Percentiles rank a stretch among this genome's conserved stretches.
These are phyloP conservation scores for Euglossa dilemma DNA, from an alignment of 1,140 invertebrate species.

Conservation along the genomic window DNA sequence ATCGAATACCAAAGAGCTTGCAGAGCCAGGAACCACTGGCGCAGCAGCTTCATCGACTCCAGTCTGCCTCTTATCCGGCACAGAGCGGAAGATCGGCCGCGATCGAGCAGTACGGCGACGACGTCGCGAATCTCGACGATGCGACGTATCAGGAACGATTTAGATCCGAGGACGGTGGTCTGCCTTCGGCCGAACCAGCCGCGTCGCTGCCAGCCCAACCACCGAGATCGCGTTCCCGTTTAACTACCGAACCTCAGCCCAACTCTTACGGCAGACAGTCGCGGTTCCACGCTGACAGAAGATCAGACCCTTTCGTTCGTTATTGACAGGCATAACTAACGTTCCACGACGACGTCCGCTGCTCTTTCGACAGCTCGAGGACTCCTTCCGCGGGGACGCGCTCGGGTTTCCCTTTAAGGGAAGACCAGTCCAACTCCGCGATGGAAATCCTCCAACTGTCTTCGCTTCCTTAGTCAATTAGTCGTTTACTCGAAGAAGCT, in stretches of 20 bases:
- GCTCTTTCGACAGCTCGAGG: not conserved
- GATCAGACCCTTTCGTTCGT: constrained; percentile 69
- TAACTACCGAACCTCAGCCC: constrained; percentile 43
- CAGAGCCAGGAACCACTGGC: constrained; percentile 60
- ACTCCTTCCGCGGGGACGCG: not conserved
- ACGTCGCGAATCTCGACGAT: constrained; percentile 24
- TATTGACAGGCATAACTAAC: constrained; percentile 26
- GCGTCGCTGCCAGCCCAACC: not conserved
- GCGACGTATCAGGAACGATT: constrained; percentile 37
- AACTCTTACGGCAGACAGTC: constrained; percentile 70
- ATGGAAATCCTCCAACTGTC: constrained; percentile 6
- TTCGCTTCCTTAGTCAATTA: not conserved
- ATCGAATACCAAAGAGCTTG: constrained; percentile 71
- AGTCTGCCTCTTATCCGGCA: constrained; percentile 44
- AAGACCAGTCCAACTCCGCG: not conserved
- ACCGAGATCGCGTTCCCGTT: constrained; percentile 9
- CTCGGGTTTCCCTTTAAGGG: not conserved
- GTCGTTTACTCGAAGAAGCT: not conserved
- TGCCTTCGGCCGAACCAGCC: not conserved
- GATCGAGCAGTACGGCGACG: constrained; percentile 36
- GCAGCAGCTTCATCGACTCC: constrained; percentile 59
- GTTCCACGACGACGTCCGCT: not conserved
- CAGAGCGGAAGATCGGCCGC: constrained; percentile 58
- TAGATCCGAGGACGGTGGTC: not conserved
- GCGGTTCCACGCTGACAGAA: constrained; percentile 69